These are phyloP conservation scores for Pseudachorutes palmiensis DNA, from an alignment of 1,140 invertebrate species.

Conservation along the genomic window DNA sequence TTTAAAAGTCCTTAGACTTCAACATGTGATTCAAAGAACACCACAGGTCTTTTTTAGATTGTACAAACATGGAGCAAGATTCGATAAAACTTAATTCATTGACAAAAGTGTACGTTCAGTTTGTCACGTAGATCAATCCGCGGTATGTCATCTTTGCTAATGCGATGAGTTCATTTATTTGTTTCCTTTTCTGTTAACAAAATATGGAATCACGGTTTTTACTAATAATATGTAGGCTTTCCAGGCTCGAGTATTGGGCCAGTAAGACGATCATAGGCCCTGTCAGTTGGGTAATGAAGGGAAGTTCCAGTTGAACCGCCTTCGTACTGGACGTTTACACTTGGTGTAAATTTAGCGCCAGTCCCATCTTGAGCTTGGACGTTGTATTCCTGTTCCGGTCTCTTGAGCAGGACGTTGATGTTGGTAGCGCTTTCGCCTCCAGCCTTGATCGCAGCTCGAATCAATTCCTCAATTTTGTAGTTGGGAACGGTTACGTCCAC, in stretches of 20 bases:
- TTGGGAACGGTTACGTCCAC: conserved; percentile 28
- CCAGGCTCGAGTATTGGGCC: conserved; percentile 22
- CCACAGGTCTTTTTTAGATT: no score
- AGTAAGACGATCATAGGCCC: conserved; percentile 1
- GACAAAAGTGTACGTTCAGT: no score
- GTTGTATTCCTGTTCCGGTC: conserved; percentile 22
- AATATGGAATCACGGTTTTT: no score
- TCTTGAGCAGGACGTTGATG: conserved; percentile 30
- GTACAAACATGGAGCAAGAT: no score
- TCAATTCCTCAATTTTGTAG: conserved; percentile 31
- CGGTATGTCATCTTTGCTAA: no score
- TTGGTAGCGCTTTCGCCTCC: conserved; percentile 5
- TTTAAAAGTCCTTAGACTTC: no score
- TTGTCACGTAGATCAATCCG: no score
- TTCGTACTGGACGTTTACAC: conserved; percentile 29
- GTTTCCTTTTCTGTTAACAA: no score
- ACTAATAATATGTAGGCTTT: no score
- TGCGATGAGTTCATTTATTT: no score
- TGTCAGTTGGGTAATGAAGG: conserved; percentile 29
- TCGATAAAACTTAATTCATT: no score
- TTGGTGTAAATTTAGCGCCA: neutral
- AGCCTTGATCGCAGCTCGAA: conserved; percentile 29
- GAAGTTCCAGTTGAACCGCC: neutral
- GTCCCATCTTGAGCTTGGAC: conserved; percentile 22
- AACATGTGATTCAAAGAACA: no score